These are phyloP conservation scores for Emmelina monodactyla DNA, from an alignment of 2,888 invertebrate species.

Conservation along the genomic window DNA sequence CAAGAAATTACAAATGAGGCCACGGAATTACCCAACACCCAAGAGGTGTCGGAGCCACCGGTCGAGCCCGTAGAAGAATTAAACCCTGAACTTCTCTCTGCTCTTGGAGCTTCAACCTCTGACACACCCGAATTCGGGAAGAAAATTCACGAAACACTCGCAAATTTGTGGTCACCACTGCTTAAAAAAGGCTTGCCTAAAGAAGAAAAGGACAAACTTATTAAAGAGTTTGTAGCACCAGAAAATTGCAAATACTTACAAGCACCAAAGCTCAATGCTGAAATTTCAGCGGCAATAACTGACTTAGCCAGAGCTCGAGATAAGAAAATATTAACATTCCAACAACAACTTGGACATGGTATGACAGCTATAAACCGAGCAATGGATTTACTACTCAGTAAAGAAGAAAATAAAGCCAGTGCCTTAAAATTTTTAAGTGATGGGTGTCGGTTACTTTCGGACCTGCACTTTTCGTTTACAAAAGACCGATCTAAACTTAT, in stretches of 20 bases:
- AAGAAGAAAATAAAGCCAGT: conserved; percentile 5
- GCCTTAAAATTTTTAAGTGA: conserved; percentile 9
- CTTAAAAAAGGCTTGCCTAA: conserved; percentile 7
- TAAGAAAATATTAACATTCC: conserved; percentile 2
- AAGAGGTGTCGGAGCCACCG: background rate
- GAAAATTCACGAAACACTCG: conserved; percentile 4
- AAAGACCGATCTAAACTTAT: conserved; percentile 8
- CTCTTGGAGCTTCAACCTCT: conserved; percentile 4
- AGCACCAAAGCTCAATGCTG: conserved; percentile 11
- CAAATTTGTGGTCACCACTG: conserved; percentile 6
- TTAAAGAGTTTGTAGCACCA: conserved; percentile 6
- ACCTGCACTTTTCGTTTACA: conserved; percentile 4
- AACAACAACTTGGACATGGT: conserved; percentile 10
- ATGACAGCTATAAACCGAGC: conserved; percentile 6
- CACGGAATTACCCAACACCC: background rate
- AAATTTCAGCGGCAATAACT: conserved; percentile 9
- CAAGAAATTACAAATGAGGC: background rate
- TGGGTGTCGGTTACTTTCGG: conserved; percentile 7
- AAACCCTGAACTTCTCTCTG: conserved; percentile 6
- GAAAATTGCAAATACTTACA: conserved; percentile 11
- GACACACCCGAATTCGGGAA: conserved; percentile 5
- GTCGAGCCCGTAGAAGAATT: background rate
- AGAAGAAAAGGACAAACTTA: conserved; percentile 5
- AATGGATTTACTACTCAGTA: conserved; percentile 7
- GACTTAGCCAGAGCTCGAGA: conserved; percentile 4